A percentile compares a stretch with the other conserved stretches of the same genome.
Evolutionary conservation across 2,113 vertebrate species (phyloP).

Genomic region (Benitochromis conjunctus): DNA sequence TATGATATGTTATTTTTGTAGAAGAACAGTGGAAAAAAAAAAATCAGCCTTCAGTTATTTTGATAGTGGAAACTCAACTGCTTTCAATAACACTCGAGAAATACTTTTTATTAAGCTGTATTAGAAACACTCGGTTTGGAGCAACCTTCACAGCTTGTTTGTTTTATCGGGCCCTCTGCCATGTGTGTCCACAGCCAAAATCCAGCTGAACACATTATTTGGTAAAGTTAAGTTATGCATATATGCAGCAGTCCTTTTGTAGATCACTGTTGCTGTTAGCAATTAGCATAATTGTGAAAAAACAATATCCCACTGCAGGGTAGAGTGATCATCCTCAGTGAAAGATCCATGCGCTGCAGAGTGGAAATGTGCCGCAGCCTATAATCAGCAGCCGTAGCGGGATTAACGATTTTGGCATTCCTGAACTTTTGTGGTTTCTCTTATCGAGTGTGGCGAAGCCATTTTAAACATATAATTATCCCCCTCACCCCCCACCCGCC

Average conservation of each 20-base stretch:
- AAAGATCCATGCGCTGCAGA: neutral
- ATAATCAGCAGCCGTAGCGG: constrained; percentile 23
- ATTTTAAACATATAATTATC: neutral
- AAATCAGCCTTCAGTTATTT: neutral
- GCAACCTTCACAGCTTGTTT: constrained; percentile 4
- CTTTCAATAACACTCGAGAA: constrained; percentile 4
- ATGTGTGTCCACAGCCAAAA: neutral
- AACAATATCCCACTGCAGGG: neutral
- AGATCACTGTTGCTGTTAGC: neutral
- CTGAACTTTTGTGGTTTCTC: constrained; percentile 12
- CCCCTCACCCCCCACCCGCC: neutral
- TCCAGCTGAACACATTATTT: neutral
- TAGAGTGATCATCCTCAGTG: neutral
- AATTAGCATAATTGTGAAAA: neutral
- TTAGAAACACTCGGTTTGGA: neutral
- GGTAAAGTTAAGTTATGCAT: neutral
- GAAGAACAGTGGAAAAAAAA: neutral
- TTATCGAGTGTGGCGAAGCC: constrained; percentile 17
- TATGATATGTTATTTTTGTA: neutral
- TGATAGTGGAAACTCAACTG: constrained; percentile 20
- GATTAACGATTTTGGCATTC: constrained; percentile 21
- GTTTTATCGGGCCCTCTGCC: neutral
- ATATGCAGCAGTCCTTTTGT: neutral
- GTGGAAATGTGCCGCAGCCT: neutral
- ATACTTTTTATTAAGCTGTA: neutral